phyloP scores from a whole-genome alignment of 1,140 invertebrate genomes.

The Gonatopus flavifemur region DNA sequence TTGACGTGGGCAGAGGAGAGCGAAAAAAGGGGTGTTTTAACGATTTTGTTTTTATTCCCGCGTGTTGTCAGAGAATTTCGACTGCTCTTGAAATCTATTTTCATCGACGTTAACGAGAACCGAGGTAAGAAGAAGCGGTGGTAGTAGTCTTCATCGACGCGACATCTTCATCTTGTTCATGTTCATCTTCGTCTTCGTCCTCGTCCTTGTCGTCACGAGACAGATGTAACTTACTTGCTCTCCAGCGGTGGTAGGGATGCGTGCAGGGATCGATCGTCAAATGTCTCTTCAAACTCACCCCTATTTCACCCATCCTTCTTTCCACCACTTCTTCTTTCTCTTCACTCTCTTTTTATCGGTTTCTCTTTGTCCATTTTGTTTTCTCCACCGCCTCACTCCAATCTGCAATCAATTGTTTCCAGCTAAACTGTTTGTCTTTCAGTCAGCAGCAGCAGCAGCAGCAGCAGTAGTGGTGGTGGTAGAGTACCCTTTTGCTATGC shows the following conservation, averaged over 20 bases:
- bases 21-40: slow-evolving; percentile 41
- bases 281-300: slow-evolving; percentile 31
- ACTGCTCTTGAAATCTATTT: slow-evolving; percentile 50
- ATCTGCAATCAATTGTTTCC: slow-evolving; percentile 61
- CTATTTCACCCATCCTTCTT: neutral
- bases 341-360: neutral
- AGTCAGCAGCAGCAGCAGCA: slow-evolving; percentile 44
- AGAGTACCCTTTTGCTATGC: slow-evolving; percentile 53
- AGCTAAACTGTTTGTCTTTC: slow-evolving; percentile 61
- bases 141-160: slow-evolving; percentile 26
- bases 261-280: slow-evolving; percentile 54
- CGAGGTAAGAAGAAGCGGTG: neutral
- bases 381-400: slow-evolving; percentile 48
- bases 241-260: slow-evolving; percentile 42
- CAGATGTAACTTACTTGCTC: slow-evolving; percentile 45
- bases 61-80: no score
- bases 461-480: no score
- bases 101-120: slow-evolving; percentile 28
- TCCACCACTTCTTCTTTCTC: neutral
- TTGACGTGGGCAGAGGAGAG: slow-evolving; percentile 1
- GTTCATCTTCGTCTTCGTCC: no score
- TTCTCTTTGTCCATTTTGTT: slow-evolving; percentile 13
- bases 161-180: slow-evolving; percentile 31
- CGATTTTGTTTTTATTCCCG: no score
- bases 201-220: no score